Evolutionary conservation across 1,140 invertebrate genomes (phyloP).

Genomic region (Acromyrmex heyeri): DNA sequence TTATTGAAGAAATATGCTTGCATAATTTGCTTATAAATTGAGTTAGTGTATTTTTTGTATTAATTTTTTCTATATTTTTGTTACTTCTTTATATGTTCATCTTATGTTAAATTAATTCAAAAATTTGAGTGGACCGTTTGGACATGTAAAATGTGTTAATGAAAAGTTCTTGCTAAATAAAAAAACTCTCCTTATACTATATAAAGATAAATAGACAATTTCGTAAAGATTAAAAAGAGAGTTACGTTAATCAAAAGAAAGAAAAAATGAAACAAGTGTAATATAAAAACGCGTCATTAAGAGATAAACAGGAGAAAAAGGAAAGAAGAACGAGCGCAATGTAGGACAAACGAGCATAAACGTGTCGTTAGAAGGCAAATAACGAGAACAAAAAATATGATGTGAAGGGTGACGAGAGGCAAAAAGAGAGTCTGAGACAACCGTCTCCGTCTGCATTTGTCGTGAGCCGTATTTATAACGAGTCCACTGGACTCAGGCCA

Average conservation of each 20-base stretch:
- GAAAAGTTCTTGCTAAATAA: neutral
- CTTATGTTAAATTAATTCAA: too few relatives aligned
- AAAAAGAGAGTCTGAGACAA: slow-evolving; percentile 57
- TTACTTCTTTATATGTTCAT: too few relatives aligned
- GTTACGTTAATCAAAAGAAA: slow-evolving; percentile 4
- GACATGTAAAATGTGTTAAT: too few relatives aligned
- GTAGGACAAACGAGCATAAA: neutral
- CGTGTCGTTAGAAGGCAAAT: neutral
- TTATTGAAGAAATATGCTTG: too few relatives aligned
- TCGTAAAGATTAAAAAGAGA: slow-evolving; percentile 25
- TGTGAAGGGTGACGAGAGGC: slow-evolving; percentile 6
- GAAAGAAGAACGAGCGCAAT: slow-evolving; percentile 27
- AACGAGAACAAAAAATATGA: slow-evolving; percentile 27
- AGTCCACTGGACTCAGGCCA: slow-evolving; percentile 71
- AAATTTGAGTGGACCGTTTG: too few relatives aligned
- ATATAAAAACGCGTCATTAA: slow-evolving; percentile 39
- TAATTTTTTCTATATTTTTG: too few relatives aligned
- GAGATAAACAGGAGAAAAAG: neutral
- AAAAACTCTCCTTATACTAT: too few relatives aligned
- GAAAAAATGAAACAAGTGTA: slow-evolving; percentile 31
- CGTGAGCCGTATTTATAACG: slow-evolving; percentile 74
- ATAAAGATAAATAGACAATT: neutral
- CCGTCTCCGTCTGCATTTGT: slow-evolving; percentile 68
- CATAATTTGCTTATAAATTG: too few relatives aligned
- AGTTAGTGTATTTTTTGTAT: too few relatives aligned